Evolutionary conservation across 2,888 invertebrate genomes (phyloP), one percentile per base, ranked within the genome.

Genomic region (Incurvaria masculella): DNA sequence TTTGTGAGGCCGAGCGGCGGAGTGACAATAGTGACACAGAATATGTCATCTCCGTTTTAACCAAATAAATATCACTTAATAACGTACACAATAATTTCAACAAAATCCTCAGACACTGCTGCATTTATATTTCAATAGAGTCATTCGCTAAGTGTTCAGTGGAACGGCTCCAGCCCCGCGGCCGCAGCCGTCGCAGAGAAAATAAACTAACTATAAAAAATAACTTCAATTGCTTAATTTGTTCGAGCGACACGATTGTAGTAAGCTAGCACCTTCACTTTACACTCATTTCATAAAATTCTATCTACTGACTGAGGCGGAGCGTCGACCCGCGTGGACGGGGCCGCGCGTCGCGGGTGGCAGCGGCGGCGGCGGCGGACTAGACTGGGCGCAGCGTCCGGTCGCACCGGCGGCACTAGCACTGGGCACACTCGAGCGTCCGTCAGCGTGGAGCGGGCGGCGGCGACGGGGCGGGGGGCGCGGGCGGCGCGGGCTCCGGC

Each of bases 131-230:
- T 63, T 68, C 69, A 64, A 69, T 65, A 73, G 71, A 63, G 68
- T 72, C 72, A 69, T 72, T 69, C 64, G 69, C 72, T 68, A 70
- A 69, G 71, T 72, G 73, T 72, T 65, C 68, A 66, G 69, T 71
- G 66, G 68, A 23, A 10, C 23, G 23, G 5, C 23, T 10, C 6
- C 23, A 10, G 5, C 5, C 23, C 11, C 33, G 33, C 33, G 72
- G 67, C 69, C 68, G 68, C 70, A 71, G 70, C 72, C 72, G 75
- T 73, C 76, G 71, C 73, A 72, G 76, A 66, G 66, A 47, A 76
- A 75, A 72, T 75, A 75, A 76, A 73, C 72, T n/a, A n/a, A n/a
- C n/a, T 78, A 78, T 76, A 76, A 76, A 78, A 78, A 78, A 78
- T 76, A 78, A 78, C 70, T 74, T 73, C 75, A 72, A 69, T 72